Base-by-base conservation (phyloP, 2,888 invertebrate genomes). In the Pardosa pseudoannulata region DNA sequence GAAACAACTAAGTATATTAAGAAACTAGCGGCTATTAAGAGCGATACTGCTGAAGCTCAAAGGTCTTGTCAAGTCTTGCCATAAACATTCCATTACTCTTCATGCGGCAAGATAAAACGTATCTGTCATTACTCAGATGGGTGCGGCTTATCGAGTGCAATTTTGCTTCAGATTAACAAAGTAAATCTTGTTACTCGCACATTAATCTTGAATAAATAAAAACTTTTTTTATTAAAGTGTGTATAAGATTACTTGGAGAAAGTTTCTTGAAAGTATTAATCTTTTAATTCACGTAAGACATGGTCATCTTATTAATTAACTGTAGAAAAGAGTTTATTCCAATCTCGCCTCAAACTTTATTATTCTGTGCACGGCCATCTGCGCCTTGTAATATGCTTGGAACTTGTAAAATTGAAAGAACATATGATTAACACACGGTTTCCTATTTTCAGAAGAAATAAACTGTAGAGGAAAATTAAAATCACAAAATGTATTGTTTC, bases 141-240 rank as follows among this genome's bases (percentile, higher is more conserved):
- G 56, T 56, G 56, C 56, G 56, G 56, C 56, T 56, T 56, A 56
- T 56, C 56, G 3, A 3, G 11, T 6, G 23, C 56, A 56, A 56
- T 56, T 56, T 56, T 56, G 56, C 5, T 56, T 56, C 3, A 56
- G 56, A 56, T 56, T 56, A 56, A 56, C 56, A 23, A 56, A 56
- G 56, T 56, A 56, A 56, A 56, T 56, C 56, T 56, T 56, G 56
- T 56, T 56, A 56, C 56, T 23, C 16, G 56, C 5, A 23, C 56
- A 56, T 56, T 23, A 56, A 56, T 56, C 56, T 56, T 56, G 56
- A 16, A 56, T 56, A 56, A 56, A 56, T 56, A 46, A 13, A 6
- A 46, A 46, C 16, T 56, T 23, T 56, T 56, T 56, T 23, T 56
- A 23, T 6, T 56, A 19, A 56, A 6, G 23, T 56, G 11, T 3